A percentile compares a stretch with the other conserved stretches of the same genome.
These are phyloP conservation scores for Micrastur ruficollis DNA, from an alignment of 2,797 vertebrate species.

Conservation along the genomic window DNA sequence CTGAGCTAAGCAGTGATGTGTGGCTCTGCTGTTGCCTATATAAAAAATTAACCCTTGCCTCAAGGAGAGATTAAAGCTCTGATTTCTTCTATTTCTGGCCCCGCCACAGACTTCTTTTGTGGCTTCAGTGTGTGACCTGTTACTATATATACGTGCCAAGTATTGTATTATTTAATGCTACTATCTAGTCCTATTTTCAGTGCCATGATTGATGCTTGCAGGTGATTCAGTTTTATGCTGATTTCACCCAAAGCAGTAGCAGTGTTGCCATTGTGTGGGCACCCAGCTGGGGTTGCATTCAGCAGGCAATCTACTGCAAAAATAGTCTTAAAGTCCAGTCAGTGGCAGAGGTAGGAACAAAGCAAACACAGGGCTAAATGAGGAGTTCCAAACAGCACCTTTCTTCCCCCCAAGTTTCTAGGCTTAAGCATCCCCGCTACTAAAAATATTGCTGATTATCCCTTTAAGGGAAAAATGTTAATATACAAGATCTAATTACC, in stretches of 20 bases:
- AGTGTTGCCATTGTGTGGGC: not conserved
- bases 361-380: not conserved
- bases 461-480: conserved; percentile 56
- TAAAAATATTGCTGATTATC: conserved; percentile 18
- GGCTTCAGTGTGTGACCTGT: not conserved
- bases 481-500: conserved; percentile 63
- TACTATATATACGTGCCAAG: not conserved
- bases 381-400: not conserved
- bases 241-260: not conserved
- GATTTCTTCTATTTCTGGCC: not conserved
- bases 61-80: not conserved
- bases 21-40: not conserved
- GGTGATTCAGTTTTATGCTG: not conserved
- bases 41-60: conserved; percentile 2
- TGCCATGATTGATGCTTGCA: not conserved
- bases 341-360: not conserved
- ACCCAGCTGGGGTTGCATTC: not conserved
- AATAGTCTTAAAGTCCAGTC: not conserved
- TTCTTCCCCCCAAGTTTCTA: not conserved
- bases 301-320: not conserved
- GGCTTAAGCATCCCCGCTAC: not conserved
- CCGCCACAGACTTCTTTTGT: not conserved
- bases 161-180: conserved; percentile 18
- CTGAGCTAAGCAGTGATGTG: not conserved
- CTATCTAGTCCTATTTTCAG: conserved; percentile 9